Conservation (phyloP, 2,888 invertebrate species). For the Ochropacha duplaris region DNA sequence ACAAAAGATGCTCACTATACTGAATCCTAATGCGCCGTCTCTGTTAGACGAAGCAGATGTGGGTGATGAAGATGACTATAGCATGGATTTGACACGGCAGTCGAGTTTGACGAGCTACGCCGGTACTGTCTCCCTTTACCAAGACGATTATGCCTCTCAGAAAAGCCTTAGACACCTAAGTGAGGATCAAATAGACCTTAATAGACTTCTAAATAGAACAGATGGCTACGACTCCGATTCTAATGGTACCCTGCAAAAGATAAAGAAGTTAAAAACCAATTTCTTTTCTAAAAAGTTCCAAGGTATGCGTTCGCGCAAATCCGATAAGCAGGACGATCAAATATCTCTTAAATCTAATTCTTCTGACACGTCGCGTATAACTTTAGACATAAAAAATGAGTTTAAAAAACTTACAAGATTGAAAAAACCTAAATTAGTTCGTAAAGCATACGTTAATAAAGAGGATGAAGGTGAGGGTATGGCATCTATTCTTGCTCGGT, state of each 20-base stretch:
- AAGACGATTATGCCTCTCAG: conserved; percentile 62
- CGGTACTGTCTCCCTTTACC: conserved; percentile 64
- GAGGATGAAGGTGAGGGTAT: conserved; percentile 83
- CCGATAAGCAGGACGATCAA: conserved; percentile 79
- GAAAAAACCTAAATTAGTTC: conserved; percentile 63
- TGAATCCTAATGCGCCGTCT: conserved; percentile 65
- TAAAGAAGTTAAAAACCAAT: conserved; percentile 84
- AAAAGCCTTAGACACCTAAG: conserved; percentile 66
- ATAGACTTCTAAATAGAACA: conserved; percentile 79
- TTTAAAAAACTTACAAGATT: conserved; percentile 69
- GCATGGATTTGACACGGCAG: conserved; percentile 49
- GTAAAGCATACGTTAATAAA: conserved; percentile 56
- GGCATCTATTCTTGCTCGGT: conserved; percentile 86
- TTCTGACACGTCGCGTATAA: conserved; percentile 74
- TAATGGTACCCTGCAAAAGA: conserved; percentile 75
- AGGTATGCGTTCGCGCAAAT: conserved; percentile 81
- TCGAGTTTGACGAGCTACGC: conserved; percentile 59
- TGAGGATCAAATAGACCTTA: conserved; percentile 71
- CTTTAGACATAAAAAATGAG: conserved; percentile 68
- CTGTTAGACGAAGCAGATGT: conserved; percentile 66
- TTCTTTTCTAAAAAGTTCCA: conserved; percentile 85
- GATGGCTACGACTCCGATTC: conserved; percentile 73
- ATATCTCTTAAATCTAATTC: conserved; percentile 78
- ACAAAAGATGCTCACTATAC: conserved; percentile 60
- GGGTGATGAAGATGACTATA: conserved; percentile 67